Percentiles rank a stretch among this genome's conserved stretches.
Evolutionary conservation across 1,140 invertebrate species (phyloP).

Genomic region (Eulimnadia texana): DNA sequence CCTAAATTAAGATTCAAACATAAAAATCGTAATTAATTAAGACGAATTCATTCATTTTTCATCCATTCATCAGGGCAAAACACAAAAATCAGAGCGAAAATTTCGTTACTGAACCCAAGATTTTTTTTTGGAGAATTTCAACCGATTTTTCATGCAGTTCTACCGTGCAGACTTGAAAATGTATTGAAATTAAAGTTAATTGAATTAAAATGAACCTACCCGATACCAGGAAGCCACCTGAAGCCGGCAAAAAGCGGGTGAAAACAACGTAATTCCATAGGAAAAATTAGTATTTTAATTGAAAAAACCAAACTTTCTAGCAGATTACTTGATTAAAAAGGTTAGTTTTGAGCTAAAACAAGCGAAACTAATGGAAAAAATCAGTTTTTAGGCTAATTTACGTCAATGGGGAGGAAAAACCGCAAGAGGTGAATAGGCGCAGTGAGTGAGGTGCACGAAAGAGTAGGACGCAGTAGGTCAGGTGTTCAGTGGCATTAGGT

Average conservation of each 20-base stretch:
- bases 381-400: not conserved
- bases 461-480: too few relatives aligned
- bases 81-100: not conserved
- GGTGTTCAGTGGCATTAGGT: not conserved
- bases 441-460: not conserved
- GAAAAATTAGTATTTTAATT: not conserved
- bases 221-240: slow-evolving; percentile 66
- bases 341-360: not conserved
- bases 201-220: slow-evolving; percentile 42
- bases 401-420: not conserved
- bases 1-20: slow-evolving; percentile 46
- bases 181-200: not conserved
- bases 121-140: too few relatives aligned
- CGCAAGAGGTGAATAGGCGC: not conserved
- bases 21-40: not conserved
- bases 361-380: not conserved
- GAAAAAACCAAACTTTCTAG: too few relatives aligned
- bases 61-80: not conserved
- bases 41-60: not conserved
- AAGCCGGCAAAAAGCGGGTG: slow-evolving; percentile 11
- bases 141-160: not conserved
- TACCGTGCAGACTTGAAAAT: not conserved
- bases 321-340: too few relatives aligned
- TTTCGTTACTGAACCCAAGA: too few relatives aligned
- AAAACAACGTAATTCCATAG: slow-evolving; percentile 2